Percentiles rank a stretch among this genome's conserved stretches.
Evolutionary conservation across 2,113 vertebrate genomes (phyloP).

Genomic region (Apaloderma vittatum): DNA sequence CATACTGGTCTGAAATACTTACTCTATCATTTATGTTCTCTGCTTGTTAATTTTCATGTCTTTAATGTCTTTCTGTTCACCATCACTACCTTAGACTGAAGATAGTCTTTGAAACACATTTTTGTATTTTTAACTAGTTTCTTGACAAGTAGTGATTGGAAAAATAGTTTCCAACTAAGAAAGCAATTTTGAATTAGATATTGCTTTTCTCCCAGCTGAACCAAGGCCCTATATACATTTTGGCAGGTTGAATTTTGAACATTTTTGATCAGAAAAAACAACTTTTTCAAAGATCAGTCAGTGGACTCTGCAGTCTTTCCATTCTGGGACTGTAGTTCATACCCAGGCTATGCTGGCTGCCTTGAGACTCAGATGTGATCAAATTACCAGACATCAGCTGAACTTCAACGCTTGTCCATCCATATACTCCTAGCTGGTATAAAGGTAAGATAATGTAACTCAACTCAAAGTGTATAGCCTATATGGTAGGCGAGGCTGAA

Average conservation of each 20-base stretch:
- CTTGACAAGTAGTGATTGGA: constrained; percentile 26
- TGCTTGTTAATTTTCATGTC: constrained; percentile 58
- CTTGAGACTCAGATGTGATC: not conserved
- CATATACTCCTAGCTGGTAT: rapidly evolving
- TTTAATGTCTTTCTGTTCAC: constrained; percentile 40
- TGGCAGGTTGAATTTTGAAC: not conserved
- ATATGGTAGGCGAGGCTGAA: rapidly evolving
- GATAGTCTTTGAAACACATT: not conserved
- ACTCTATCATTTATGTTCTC: constrained; percentile 46
- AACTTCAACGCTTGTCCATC: not conserved
- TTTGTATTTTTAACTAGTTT: constrained; percentile 9
- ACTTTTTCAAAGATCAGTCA: not conserved
- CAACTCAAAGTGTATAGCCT: not conserved
- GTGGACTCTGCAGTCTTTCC: not conserved
- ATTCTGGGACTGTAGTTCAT: not conserved
- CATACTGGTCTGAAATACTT: constrained; percentile 45
- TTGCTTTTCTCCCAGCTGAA: not conserved
- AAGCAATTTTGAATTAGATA: not conserved
- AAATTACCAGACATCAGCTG: not conserved
- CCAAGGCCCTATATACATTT: not conserved
- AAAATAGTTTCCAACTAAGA: constrained; percentile 10
- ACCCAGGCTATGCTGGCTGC: not conserved
- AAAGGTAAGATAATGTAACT: not conserved
- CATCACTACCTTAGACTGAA: constrained; percentile 21
- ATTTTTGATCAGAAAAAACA: not conserved